A percentile compares a stretch with the other conserved stretches of the same genome.
Conservation (phyloP, 2,888 invertebrate species). For the Neoaliturus tenellus region DNA sequence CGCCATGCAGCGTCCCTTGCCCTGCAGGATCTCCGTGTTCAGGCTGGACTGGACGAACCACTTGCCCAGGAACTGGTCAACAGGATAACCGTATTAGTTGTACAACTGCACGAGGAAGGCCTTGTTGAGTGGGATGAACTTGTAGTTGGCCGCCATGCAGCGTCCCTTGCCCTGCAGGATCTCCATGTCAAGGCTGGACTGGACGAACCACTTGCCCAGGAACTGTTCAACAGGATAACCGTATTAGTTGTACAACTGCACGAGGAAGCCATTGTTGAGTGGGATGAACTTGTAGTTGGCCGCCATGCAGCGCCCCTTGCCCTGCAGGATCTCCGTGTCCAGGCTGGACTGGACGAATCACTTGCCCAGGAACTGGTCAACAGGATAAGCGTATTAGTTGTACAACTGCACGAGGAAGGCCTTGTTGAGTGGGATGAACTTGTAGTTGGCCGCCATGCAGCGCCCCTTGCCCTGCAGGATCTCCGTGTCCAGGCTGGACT, state of each 20-base stretch:
- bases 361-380: slow-evolving; percentile 19
- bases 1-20: slow-evolving; percentile 31
- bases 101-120: neutral
- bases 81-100: too few relatives aligned
- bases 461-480: slow-evolving; percentile 29
- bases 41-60: slow-evolving; percentile 39
- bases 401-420: neutral
- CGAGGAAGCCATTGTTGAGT: neutral
- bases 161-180: slow-evolving; percentile 28
- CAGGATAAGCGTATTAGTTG: too few relatives aligned
- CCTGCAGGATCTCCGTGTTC: slow-evolving; percentile 38
- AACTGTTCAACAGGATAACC: neutral
- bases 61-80: neutral
- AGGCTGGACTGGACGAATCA: slow-evolving; percentile 38
- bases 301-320: slow-evolving; percentile 31
- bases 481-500: slow-evolving; percentile 40
- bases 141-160: slow-evolving; percentile 39
- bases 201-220: slow-evolving; percentile 25
- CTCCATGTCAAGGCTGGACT: slow-evolving; percentile 38
- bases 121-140: slow-evolving; percentile 22
- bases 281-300: slow-evolving; percentile 38
- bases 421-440: slow-evolving; percentile 22
- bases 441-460: slow-evolving; percentile 39
- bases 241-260: too few relatives aligned
- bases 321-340: slow-evolving; percentile 40